These are phyloP conservation scores for Piprites chloris DNA, from an alignment of 2,113 vertebrate species.

Conservation along the genomic window DNA sequence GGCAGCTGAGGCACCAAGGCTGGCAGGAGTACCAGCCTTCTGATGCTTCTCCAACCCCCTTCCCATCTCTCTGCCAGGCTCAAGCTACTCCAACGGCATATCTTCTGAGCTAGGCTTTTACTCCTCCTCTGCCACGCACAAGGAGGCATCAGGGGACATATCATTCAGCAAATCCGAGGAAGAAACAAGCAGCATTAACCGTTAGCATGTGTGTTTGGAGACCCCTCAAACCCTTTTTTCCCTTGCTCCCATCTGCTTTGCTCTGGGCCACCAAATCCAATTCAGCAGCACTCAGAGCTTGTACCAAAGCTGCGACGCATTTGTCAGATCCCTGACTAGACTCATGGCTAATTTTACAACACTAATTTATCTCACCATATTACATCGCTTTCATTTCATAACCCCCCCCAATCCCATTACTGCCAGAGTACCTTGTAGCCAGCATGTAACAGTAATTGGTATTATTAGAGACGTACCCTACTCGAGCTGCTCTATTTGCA, in stretches of 20 bases:
- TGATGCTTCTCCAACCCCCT: background rate
- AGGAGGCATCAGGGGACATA: background rate
- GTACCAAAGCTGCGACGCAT: slow-evolving; percentile 29
- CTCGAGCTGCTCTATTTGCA: slow-evolving; percentile 28
- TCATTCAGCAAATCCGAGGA: background rate
- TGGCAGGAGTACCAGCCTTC: background rate
- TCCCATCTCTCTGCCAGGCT: background rate
- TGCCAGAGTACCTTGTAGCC: slow-evolving; percentile 58
- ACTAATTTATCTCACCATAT: slow-evolving; percentile 69
- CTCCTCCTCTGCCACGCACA: accelerated
- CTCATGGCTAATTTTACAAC: slow-evolving; percentile 66
- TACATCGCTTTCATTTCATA: slow-evolving; percentile 58
- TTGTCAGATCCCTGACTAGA: slow-evolving; percentile 67
- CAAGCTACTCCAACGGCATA: background rate
- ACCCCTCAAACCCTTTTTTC: slow-evolving; percentile 10
- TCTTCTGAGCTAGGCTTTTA: background rate
- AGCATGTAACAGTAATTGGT: slow-evolving; percentile 63
- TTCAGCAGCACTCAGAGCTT: slow-evolving; percentile 9
- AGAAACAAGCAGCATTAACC: slow-evolving; percentile 31
- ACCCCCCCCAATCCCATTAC: slow-evolving; percentile 57
- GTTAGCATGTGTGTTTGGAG: background rate
- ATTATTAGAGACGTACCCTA: slow-evolving; percentile 40
- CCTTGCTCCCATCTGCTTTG: slow-evolving; percentile 33
- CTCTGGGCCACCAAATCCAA: slow-evolving; percentile 65
- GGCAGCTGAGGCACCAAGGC: background rate